These are phyloP conservation scores for Ctenosaura bakeri DNA, from an alignment of 2,797 vertebrate genomes.

Conservation along the genomic window DNA sequence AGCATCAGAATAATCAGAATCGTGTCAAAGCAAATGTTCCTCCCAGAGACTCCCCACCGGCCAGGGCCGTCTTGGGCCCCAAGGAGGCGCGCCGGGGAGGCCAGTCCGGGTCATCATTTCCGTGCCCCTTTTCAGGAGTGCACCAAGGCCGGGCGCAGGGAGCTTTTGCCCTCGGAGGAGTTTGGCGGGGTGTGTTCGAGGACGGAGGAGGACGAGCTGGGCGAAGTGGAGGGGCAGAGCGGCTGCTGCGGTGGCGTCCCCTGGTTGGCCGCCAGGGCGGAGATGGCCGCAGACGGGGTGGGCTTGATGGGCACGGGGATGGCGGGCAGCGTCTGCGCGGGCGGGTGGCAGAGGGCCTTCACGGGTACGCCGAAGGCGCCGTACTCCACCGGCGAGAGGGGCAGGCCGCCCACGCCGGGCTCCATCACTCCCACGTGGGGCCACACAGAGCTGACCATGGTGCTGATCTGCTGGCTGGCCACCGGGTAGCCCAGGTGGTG, in stretches of 20 bases:
- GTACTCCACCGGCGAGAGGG: slow-evolving; percentile 88
- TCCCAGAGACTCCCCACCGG: slow-evolving; percentile 23
- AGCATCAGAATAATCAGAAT: not conserved
- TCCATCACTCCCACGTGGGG: slow-evolving; percentile 95
- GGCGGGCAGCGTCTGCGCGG: slow-evolving; percentile 80
- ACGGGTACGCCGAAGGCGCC: slow-evolving; percentile 91
- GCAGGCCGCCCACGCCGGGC: slow-evolving; percentile 85
- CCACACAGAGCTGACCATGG: slow-evolving; percentile 95
- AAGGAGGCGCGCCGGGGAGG: not conserved
- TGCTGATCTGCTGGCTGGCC: slow-evolving; percentile 90
- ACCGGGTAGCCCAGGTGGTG: slow-evolving; percentile 96
- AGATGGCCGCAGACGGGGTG: slow-evolving; percentile 86
- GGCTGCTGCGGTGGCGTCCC: slow-evolving; percentile 75
- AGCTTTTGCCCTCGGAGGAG: slow-evolving; percentile 84
- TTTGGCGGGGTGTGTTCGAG: slow-evolving; percentile 83
- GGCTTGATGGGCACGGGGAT: slow-evolving; percentile 93
- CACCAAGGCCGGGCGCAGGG: slow-evolving; percentile 90
- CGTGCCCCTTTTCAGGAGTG: slow-evolving; percentile 77
- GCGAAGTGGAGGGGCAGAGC: slow-evolving; percentile 81
- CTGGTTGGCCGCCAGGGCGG: slow-evolving; percentile 80
- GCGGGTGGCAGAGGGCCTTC: slow-evolving; percentile 92
- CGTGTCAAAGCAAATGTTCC: not conserved
- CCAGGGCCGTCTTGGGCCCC: not conserved
- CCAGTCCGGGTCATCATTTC: not conserved
- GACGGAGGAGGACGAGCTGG: slow-evolving; percentile 72